phyloP scores from a whole-genome alignment of 2,113 vertebrate species.

The Nymphicus hollandicus region DNA sequence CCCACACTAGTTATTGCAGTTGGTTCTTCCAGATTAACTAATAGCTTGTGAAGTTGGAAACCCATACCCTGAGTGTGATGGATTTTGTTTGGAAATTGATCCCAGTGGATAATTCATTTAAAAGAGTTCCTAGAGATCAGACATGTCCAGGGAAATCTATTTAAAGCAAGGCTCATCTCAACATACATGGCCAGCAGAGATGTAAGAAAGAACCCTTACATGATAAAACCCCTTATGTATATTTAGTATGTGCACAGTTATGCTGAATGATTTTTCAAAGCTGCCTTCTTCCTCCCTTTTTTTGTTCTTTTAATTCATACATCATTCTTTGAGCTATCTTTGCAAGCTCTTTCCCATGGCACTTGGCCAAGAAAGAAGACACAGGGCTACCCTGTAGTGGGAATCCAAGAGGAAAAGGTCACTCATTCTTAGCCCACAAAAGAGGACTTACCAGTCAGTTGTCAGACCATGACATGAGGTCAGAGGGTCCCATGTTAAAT shows the following conservation, averaged over 20 bases:
- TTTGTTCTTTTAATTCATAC: neutral
- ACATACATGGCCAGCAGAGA: neutral
- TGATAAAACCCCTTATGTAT: neutral
- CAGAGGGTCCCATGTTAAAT: neutral
- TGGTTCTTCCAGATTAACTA: slow-evolving; percentile 63
- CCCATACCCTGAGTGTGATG: neutral
- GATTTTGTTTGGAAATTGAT: slow-evolving; percentile 66
- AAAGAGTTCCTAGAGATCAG: slow-evolving; percentile 21
- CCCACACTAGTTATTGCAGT: neutral
- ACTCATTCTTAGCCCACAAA: slow-evolving; percentile 57
- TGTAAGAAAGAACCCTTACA: neutral
- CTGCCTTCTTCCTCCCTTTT: neutral
- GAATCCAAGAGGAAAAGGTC: slow-evolving; percentile 61
- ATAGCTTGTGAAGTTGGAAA: slow-evolving; percentile 46
- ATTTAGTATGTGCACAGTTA: slow-evolving; percentile 2
- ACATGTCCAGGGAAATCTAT: neutral
- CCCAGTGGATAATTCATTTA: slow-evolving; percentile 3
- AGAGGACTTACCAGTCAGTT: slow-evolving; percentile 50
- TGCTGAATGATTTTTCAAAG: slow-evolving; percentile 61
- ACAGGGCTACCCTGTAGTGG: neutral
- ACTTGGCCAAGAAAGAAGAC: slow-evolving; percentile 21
- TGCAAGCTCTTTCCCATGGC: slow-evolving; percentile 59
- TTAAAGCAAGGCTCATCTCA: neutral
- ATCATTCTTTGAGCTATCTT: slow-evolving; percentile 24
- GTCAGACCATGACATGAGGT: slow-evolving; percentile 9